phyloP scores from a whole-genome alignment of 2,113 vertebrate genomes.

The Lanius collurio region DNA sequence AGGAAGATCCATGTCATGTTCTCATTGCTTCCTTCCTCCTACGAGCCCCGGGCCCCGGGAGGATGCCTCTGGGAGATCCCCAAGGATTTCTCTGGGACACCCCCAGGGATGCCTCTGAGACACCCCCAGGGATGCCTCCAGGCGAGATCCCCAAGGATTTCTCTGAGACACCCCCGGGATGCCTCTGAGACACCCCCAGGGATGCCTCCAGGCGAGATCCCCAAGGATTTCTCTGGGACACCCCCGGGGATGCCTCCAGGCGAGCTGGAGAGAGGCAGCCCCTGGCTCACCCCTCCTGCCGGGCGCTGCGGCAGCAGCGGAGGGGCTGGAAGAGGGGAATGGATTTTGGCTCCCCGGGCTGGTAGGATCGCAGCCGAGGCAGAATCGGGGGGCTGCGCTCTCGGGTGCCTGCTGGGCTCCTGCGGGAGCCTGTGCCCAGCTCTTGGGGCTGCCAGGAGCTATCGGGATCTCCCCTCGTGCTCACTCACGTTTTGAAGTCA shows the following conservation, averaged over 20 bases:
- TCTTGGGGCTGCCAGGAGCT: background rate
- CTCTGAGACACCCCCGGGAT: background rate
- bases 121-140: background rate
- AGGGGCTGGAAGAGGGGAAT: background rate
- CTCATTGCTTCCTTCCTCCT: background rate
- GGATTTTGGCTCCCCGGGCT: background rate
- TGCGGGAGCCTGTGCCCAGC: fast-evolving
- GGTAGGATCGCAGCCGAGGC: background rate
- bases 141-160: background rate
- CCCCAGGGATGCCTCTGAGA: background rate
- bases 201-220: no score
- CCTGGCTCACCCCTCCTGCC: background rate
- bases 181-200: background rate
- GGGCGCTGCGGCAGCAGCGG: background rate
- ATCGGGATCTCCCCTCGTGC: fast-evolving
- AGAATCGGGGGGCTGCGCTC: fast-evolving
- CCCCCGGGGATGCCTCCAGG: background rate
- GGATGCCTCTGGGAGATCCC: background rate
- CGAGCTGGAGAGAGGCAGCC: background rate
- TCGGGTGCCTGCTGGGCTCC: background rate
- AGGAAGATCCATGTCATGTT: background rate
- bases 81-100: background rate
- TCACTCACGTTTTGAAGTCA: background rate
- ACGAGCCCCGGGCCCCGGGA: fast-evolving
- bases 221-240: background rate